phyloP scores from a whole-genome alignment of 2,888 invertebrate species.

The Selenia dentaria region DNA sequence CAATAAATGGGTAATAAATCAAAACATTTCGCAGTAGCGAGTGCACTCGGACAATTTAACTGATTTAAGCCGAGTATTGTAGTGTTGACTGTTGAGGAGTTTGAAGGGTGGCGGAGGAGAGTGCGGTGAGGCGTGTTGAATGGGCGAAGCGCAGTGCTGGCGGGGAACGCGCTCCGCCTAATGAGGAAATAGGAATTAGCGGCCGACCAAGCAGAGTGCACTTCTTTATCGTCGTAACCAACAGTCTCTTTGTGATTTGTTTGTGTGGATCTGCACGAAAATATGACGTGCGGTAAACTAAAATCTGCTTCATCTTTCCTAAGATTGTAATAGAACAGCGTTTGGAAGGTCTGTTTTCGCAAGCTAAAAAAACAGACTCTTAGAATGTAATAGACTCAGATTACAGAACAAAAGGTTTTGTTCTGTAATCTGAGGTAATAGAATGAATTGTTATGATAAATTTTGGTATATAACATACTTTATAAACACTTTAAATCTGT shows the following conservation, averaged over 20 bases:
- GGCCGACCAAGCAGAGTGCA: constrained; percentile 70
- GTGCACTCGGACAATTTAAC: constrained; percentile 71
- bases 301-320: too few species aligned
- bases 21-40: constrained; percentile 69
- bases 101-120: constrained; percentile 40
- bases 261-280: constrained; percentile 11
- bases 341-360: too few species aligned
- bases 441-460: too few species aligned
- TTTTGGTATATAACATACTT: too few species aligned
- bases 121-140: constrained; percentile 54
- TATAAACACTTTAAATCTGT: too few species aligned
- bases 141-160: constrained; percentile 42
- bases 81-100: constrained; percentile 49
- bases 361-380: too few species aligned
- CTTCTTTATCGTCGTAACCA: constrained; percentile 59
- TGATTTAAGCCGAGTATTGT: constrained; percentile 45
- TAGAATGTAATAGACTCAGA: too few species aligned
- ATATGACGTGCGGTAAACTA: constrained; percentile 4
- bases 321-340: too few species aligned
- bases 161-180: constrained; percentile 63
- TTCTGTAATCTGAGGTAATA: too few species aligned
- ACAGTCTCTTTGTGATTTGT: constrained; percentile 44
- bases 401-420: too few species aligned
- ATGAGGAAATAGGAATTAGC: constrained; percentile 84
- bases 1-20: constrained; percentile 80